A percentile compares a stretch with the other conserved stretches of the same genome.
Conservation (phyloP, 2,888 invertebrate species). For the Hydraecia micacea region DNA sequence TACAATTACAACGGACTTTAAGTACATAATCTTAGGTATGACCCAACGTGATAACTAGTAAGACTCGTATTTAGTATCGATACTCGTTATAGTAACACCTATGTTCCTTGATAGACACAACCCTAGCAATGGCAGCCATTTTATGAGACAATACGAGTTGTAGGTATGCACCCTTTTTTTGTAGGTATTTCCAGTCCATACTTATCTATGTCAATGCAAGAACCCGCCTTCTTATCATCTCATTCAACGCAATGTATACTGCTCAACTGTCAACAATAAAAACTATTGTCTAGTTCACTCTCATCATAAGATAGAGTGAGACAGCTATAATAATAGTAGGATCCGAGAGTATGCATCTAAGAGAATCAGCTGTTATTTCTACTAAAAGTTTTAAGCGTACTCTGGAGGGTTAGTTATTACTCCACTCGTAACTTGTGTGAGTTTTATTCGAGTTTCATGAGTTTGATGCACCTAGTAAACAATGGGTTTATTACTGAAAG, state of each 20-base stretch:
- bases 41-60: no score
- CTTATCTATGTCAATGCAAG: no score
- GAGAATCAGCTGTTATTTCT: conserved; percentile 22
- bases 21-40: no score
- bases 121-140: no score
- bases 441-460: conserved; percentile 42
- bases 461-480: conserved; percentile 34
- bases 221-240: background rate
- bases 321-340: background rate
- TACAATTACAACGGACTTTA: no score
- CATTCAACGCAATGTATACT: background rate
- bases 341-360: background rate
- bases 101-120: no score
- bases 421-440: conserved; percentile 32
- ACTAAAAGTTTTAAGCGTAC: conserved; percentile 40
- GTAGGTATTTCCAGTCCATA: no score
- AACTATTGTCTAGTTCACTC: background rate
- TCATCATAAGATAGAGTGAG: background rate
- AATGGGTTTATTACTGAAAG: conserved; percentile 12
- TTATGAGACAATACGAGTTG: no score
- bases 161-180: no score
- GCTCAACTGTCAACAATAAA: background rate
- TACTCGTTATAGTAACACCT: no score
- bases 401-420: conserved; percentile 29
- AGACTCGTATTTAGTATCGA: no score